Percentiles rank a stretch among this genome's conserved stretches.
Conservation (phyloP, 1,140 invertebrate genomes). For the Neoseiulus cucumeris region DNA sequence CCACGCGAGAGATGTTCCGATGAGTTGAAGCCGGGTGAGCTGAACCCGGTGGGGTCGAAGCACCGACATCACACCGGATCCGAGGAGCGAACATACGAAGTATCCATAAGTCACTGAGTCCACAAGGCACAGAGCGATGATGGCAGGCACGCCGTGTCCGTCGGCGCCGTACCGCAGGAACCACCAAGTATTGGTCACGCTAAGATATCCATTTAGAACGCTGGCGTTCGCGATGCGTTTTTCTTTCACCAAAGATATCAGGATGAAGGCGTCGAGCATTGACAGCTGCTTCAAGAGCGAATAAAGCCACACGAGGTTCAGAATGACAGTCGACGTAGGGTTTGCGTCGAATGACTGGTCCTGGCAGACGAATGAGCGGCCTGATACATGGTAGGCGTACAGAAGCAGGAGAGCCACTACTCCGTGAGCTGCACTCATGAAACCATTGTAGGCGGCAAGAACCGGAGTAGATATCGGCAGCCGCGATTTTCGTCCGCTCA, state of each 20-base stretch:
- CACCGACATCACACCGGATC: not conserved
- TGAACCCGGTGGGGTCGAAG: not conserved
- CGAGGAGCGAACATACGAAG: not conserved
- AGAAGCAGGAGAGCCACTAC: not conserved
- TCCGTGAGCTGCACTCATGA: not conserved
- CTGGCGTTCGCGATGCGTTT: not conserved
- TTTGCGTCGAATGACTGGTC: not conserved
- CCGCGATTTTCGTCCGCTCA: not conserved
- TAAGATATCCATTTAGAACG: not conserved
- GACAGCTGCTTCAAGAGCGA: not conserved
- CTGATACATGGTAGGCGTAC: not conserved
- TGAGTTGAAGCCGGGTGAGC: not conserved
- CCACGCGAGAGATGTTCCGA: not conserved
- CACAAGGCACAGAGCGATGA: not conserved
- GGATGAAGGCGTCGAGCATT: not conserved
- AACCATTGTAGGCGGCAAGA: not conserved
- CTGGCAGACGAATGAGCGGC: not conserved
- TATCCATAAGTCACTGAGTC: not conserved
- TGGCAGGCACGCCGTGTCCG: not conserved
- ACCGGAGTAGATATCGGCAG: not conserved
- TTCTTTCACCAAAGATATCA: not conserved
- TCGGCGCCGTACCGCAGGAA: not conserved
- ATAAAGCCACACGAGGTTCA: constrained; percentile 3
- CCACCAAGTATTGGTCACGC: not conserved
- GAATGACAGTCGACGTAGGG: not conserved